Base-by-base conservation (phyloP, 2,113 vertebrate species). In the Sclerurus mexicanus region DNA sequence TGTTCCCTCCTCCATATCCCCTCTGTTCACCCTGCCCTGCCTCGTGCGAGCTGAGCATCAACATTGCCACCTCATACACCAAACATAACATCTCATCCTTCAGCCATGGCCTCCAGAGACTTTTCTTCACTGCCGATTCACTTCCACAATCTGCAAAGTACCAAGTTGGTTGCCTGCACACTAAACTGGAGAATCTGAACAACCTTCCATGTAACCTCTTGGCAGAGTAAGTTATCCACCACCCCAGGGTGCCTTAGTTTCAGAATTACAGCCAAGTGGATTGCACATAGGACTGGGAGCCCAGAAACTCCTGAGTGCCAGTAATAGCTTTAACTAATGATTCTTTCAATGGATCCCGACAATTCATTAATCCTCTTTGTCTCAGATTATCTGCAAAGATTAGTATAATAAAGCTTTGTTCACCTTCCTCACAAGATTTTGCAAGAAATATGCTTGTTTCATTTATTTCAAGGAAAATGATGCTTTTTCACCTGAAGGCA, bases 351-450 rank as follows among this genome's bases (percentile, higher is more conserved):
- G 47, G 44, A 81, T 86, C 44, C 25, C 0, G 4, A 80, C 87
- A 85, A 96, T 90, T 95, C 79, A 96, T 93, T 94, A 90, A 94
- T 81, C 31, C 80, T 92, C 68, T 92, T 91, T 90, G 85, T 91
- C 87, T 88, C 82, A 63, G 72, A 77, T 90, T 88, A 84, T 91
- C 90, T 24, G 7, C 60, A 60, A 85, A 93, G 44, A 75, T 39
- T 63, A 46, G 31, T 92, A 46, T 81, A 86, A 88, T 63, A 87
- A 80, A 1, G 2, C 24, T 88, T 78, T 81, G 39, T 60, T 93
- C 4, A 4, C 35, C 56, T 88, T 74, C 68, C 44, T 81, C 3
- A 1, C 10, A 81, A 44, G n/a, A 85, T 92, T 91, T 69, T 86
- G 44, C 42, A 47, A 88, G 56, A 80, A 80, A 59, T 22, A 50